A percentile compares a stretch with the other conserved stretches of the same genome.
phyloP scores from a whole-genome alignment of 92 coral and sea anemone genomes.

The Metridium senile region DNA sequence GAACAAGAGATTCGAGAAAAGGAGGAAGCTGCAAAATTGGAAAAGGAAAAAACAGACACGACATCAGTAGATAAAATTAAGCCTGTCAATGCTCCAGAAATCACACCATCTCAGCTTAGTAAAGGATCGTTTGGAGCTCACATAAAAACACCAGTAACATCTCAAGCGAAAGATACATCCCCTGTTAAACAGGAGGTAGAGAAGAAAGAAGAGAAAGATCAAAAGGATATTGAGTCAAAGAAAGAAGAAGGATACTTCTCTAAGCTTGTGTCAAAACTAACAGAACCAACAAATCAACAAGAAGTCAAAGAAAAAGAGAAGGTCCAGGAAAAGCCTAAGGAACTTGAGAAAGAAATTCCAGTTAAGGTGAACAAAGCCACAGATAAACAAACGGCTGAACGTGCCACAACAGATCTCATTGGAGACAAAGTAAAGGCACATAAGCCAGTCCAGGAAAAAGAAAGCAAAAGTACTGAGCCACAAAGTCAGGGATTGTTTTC shows the following conservation, averaged over 20 bases:
- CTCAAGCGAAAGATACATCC: constrained; percentile 9
- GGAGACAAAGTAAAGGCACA: neutral
- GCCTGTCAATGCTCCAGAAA: neutral
- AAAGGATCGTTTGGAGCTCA: constrained; percentile 1
- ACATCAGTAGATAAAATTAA: neutral
- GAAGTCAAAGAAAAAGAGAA: neutral
- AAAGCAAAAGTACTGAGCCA: neutral
- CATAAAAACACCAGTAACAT: neutral
- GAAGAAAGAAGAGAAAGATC: neutral
- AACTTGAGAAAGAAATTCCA: neutral
- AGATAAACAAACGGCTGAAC: neutral
- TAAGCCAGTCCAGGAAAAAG: neutral
- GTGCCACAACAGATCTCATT: neutral
- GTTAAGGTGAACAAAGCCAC: neutral
- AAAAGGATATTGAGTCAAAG: neutral
- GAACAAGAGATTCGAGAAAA: constrained; percentile 25
- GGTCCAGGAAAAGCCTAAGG: neutral
- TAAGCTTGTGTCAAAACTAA: constrained; percentile 8
- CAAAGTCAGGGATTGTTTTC: constrained; percentile 24
- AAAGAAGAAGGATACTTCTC: constrained; percentile 18
- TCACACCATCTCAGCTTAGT: neutral
- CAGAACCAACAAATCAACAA: constrained; percentile 8
- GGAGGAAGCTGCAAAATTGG: constrained; percentile 5
- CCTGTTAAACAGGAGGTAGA: neutral
- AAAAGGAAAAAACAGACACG: neutral